phyloP scores from a whole-genome alignment of 2,113 vertebrate genomes.

The Mastomys natalensis region DNA sequence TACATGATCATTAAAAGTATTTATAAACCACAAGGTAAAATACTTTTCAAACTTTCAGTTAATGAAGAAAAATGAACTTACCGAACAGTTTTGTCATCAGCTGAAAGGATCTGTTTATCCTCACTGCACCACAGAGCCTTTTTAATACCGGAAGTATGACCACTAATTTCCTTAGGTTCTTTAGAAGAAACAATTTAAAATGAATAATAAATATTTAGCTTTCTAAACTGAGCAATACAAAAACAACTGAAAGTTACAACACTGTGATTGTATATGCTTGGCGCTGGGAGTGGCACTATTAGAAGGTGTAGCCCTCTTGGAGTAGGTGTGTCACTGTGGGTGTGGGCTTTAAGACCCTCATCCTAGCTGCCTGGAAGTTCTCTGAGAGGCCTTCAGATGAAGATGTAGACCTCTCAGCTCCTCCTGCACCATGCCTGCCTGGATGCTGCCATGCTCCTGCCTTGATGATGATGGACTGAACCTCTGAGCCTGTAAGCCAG shows the following conservation, averaged over 20 bases:
- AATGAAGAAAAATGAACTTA: conserved; percentile 83
- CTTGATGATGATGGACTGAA: too few species aligned
- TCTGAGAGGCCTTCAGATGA: too few species aligned
- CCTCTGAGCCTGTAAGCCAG: too few species aligned
- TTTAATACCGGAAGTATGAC: conserved; percentile 97
- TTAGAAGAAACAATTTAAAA: conserved; percentile 65
- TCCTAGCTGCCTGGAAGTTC: too few species aligned
- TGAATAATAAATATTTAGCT: conserved; percentile 33
- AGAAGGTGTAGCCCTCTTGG: too few species aligned
- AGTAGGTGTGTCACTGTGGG: too few species aligned
- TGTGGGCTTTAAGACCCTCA: too few species aligned
- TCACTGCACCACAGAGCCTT: conserved; percentile 97
- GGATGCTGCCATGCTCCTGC: too few species aligned
- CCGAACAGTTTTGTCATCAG: conserved; percentile 98
- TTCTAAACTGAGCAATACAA: conserved; percentile 27
- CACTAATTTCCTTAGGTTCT: conserved; percentile 95
- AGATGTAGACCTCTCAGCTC: too few species aligned
- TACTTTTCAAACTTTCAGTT: conserved; percentile 21
- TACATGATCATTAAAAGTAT: background rate
- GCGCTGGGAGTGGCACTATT: too few species aligned
- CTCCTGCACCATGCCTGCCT: too few species aligned
- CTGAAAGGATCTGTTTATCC: conserved; percentile 96
- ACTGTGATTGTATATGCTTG: background rate
- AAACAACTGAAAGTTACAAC: conserved; percentile 6
- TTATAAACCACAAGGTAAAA: background rate